phyloP scores from a whole-genome alignment of 2,797 vertebrate species.

The Cyprinella venusta region DNA sequence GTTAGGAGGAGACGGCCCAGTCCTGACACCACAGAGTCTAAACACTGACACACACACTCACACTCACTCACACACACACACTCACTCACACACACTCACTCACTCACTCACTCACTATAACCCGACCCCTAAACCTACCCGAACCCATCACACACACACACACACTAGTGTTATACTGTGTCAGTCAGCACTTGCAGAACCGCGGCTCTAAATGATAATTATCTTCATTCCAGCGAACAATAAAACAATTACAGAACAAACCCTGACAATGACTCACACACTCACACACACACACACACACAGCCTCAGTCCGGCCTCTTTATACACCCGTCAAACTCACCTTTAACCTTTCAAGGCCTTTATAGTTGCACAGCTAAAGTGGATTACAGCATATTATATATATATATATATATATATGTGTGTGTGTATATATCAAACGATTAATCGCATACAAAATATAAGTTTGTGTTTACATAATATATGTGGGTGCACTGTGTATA shows the following conservation, averaged over 20 bases:
- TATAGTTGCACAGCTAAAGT: background rate
- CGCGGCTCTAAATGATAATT: background rate
- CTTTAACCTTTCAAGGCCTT: background rate
- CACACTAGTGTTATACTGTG: background rate
- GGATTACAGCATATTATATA: too few relatives aligned
- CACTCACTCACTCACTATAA: too few relatives aligned
- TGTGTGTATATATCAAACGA: too few relatives aligned
- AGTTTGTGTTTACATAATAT: too few relatives aligned
- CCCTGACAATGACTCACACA: background rate
- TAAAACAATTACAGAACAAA: background rate
- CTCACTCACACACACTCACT: too few relatives aligned
- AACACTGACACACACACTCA: background rate
- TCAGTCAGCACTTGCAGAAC: background rate
- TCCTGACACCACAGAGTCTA: slow-evolving; percentile 68
- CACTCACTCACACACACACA: too few relatives aligned
- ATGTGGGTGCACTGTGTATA: too few relatives aligned
- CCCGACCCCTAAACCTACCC: background rate
- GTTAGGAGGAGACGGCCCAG: slow-evolving; percentile 76
- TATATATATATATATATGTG: too few relatives aligned
- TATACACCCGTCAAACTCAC: background rate
- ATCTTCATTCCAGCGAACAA: background rate
- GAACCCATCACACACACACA: background rate
- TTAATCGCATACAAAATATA: too few relatives aligned
- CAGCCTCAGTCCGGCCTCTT: background rate
- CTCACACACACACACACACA: background rate